A percentile compares a stretch with the other conserved stretches of the same genome.
phyloP scores from a whole-genome alignment of 2,888 invertebrate genomes.

The Acleris cristana region DNA sequence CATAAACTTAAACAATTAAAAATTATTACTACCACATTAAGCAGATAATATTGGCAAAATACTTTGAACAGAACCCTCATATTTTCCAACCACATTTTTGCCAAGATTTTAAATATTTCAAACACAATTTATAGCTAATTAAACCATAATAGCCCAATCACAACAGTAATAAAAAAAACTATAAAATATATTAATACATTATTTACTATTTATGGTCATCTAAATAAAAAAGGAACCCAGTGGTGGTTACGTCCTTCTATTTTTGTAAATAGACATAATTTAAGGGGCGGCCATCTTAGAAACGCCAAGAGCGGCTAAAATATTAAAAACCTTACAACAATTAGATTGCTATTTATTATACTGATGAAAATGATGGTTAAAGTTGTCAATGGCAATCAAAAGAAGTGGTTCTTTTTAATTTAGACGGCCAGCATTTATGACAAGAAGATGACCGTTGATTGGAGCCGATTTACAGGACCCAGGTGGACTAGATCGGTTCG shows the following conservation, averaged over 20 bases:
- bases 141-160: slow-evolving; percentile 36
- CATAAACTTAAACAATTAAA: too few relatives aligned
- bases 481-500: slow-evolving; percentile 30
- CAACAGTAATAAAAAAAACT: slow-evolving; percentile 35
- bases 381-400: background rate
- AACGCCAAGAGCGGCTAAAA: too few relatives aligned
- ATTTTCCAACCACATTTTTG: too few relatives aligned
- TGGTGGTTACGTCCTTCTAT: too few relatives aligned
- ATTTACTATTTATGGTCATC: background rate
- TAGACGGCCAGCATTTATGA: background rate
- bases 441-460: slow-evolving; percentile 5
- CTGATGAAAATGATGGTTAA: background rate
- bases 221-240: too few relatives aligned
- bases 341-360: background rate
- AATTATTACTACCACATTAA: too few relatives aligned
- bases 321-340: background rate
- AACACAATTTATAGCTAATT: slow-evolving; percentile 19
- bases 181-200: slow-evolving; percentile 32
- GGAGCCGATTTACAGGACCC: slow-evolving; percentile 19
- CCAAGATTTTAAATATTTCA: background rate
- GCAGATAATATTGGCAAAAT: background rate
- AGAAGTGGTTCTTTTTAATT: background rate
- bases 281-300: too few relatives aligned
- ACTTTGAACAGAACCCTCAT: background rate
- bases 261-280: too few relatives aligned